Percentiles rank a stretch among this genome's conserved stretches.
phyloP scores from a whole-genome alignment of 2,888 invertebrate genomes.

The Troilus luridus region DNA sequence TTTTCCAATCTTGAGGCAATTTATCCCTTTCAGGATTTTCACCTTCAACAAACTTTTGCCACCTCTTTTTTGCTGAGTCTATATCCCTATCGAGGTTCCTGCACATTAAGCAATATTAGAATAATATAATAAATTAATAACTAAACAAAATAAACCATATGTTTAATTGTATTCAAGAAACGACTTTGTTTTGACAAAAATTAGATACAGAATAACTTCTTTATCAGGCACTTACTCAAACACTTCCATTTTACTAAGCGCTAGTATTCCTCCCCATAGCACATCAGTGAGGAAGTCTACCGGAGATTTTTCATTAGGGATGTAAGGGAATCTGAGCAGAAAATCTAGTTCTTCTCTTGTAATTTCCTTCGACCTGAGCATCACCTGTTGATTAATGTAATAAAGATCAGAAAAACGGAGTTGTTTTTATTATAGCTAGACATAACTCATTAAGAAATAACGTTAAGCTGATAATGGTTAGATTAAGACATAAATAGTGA shows the following conservation, averaged over 20 bases:
- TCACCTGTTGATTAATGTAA: conserved; percentile 71
- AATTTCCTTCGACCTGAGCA: conserved; percentile 78
- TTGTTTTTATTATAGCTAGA: not conserved
- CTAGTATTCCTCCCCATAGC: conserved; percentile 87
- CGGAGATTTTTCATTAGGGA: conserved; percentile 81
- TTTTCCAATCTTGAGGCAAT: conserved; percentile 96
- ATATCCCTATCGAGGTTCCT: conserved; percentile 90
- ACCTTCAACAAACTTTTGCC: conserved; percentile 93
- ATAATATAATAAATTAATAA: not conserved
- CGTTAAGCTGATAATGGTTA: too few relatives aligned
- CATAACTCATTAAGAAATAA: not conserved
- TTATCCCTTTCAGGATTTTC: conserved; percentile 95
- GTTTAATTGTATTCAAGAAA: too few relatives aligned
- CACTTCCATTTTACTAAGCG: conserved; percentile 82
- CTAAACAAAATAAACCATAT: not conserved
- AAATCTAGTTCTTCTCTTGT: conserved; percentile 86
- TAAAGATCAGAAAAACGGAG: not conserved
- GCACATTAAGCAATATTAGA: conserved; percentile 54
- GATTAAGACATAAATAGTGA: too few relatives aligned
- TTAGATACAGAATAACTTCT: not conserved
- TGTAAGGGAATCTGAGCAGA: conserved; percentile 86
- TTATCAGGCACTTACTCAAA: conserved; percentile 69
- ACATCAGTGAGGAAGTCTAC: conserved; percentile 86
- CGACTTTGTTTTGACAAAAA: not conserved
- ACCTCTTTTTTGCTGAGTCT: conserved; percentile 90